These are phyloP conservation scores for Hyphantria cunea DNA, from an alignment of 1,140 invertebrate species.

Conservation along the genomic window DNA sequence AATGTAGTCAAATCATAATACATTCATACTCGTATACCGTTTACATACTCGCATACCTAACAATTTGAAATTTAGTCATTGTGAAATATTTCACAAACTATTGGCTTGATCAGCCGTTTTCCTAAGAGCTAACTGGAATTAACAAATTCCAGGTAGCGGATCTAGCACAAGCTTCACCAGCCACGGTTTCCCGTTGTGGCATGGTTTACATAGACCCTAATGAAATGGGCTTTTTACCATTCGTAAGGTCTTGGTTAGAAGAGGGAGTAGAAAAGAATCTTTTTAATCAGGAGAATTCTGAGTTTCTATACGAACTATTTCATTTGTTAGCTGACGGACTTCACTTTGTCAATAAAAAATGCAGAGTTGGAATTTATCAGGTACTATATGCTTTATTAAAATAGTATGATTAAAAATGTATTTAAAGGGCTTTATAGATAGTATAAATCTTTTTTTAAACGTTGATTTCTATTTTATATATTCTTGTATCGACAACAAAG, in stretches of 20 bases:
- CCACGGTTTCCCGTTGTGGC: conserved; percentile 92
- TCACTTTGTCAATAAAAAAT: conserved; percentile 71
- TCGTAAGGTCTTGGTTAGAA: conserved; percentile 66
- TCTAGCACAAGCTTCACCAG: conserved; percentile 92
- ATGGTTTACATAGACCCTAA: conserved; percentile 96
- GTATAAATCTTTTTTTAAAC: too few species aligned
- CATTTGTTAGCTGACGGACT: conserved; percentile 82
- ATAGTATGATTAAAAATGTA: too few species aligned
- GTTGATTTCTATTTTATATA: too few species aligned
- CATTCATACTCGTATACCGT: too few species aligned
- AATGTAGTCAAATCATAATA: too few species aligned
- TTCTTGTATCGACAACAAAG: too few species aligned
- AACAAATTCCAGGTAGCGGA: conserved; percentile 87
- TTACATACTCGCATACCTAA: too few species aligned
- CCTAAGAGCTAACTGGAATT: neutral
- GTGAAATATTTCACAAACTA: too few species aligned
- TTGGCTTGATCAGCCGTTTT: too few species aligned
- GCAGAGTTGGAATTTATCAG: conserved; percentile 69
- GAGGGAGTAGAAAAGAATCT: conserved; percentile 57
- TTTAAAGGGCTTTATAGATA: too few species aligned
- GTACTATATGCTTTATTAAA: conserved; percentile 39
- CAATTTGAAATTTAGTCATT: too few species aligned
- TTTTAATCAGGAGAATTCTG: conserved; percentile 78
- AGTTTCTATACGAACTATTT: conserved; percentile 83
- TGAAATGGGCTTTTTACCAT: conserved; percentile 84